These are phyloP conservation scores for Dynastes hyllus DNA, from an alignment of 2,888 invertebrate species.

Conservation along the genomic window DNA sequence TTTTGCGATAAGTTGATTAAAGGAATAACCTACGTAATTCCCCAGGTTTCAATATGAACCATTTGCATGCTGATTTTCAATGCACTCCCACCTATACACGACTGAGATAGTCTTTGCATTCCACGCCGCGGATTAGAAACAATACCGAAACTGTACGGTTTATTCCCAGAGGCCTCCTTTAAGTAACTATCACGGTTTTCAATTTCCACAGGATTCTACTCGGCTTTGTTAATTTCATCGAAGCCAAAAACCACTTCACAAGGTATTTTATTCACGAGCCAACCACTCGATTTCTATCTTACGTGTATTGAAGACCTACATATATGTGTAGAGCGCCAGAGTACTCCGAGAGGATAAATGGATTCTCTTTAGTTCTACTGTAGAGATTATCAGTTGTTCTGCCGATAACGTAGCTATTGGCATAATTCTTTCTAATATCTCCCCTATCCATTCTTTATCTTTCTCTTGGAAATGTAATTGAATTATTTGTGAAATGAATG, in stretches of 20 bases:
- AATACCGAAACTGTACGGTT: not conserved
- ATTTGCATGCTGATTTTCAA: no score
- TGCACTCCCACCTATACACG: no score
- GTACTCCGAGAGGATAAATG: not conserved
- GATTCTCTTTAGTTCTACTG: not conserved
- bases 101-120: not conserved
- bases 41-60: no score
- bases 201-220: not conserved
- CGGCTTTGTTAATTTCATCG: constrained; percentile 30
- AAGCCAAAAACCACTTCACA: constrained; percentile 11
- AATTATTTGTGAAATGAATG: no score
- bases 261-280: constrained; percentile 26
- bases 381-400: not conserved
- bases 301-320: not conserved
- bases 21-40: no score
- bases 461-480: no score
- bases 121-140: not conserved
- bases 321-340: no score
- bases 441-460: no score
- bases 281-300: constrained; percentile 1
- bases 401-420: no score
- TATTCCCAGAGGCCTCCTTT: not conserved
- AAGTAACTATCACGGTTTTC: constrained; percentile 1
- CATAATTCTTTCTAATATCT: no score
- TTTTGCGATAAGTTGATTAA: no score